Evolutionary conservation across 2,888 invertebrate species (phyloP), one percentile per base, ranked within the genome.

Genomic region (Monoplex corrugatus): DNA sequence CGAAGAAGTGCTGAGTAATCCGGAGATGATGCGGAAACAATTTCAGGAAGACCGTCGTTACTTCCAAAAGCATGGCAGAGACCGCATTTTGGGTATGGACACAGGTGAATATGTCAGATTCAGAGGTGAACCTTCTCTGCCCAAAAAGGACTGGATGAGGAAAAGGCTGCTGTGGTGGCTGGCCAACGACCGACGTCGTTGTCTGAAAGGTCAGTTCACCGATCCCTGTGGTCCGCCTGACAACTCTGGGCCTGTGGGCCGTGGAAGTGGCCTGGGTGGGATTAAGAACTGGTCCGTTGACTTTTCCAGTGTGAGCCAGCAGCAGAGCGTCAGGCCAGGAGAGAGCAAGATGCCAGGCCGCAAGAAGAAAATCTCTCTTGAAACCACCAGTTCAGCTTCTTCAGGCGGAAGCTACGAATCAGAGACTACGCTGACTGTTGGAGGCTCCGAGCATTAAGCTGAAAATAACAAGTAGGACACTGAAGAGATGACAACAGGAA

Each of bases 91-190:
- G 3, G 57, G 32, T 5, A n/a, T 57, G 16, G 1, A 13, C 0
- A 2, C 16, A 35, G 57, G 38, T 1, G 44, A 57, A 2, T 35
- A 57, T 16, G 16, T 5, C 2, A 19, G 6, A 35, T 84, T 84
- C 84, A n/a, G 5, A 10, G 84, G 57, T 28, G 23, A 35, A 0
- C 84, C 84, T 28, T 1, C 35, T 23, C 32, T 84, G 57, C 13
- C 57, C 19, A 50, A 57, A 23, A 13, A n/a, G 57, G 57, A 84
- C 19, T 84, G 84, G 84, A 35, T n/a, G 5, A 19, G 38, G 35
- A 84, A 16, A 8, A 50, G 84, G 8, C n/a, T 84, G 50, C 2
- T 13, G 19, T 84, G 84, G 84, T 84, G 84, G 84, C 84, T 84
- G 50, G 23, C 8, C 8, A 84, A 84, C 32, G 84, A 84, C 57